A percentile compares a stretch with the other conserved stretches of the same genome.
Evolutionary conservation across 2,797 vertebrate species (phyloP).

Genomic region (Coregonus sp.): DNA sequence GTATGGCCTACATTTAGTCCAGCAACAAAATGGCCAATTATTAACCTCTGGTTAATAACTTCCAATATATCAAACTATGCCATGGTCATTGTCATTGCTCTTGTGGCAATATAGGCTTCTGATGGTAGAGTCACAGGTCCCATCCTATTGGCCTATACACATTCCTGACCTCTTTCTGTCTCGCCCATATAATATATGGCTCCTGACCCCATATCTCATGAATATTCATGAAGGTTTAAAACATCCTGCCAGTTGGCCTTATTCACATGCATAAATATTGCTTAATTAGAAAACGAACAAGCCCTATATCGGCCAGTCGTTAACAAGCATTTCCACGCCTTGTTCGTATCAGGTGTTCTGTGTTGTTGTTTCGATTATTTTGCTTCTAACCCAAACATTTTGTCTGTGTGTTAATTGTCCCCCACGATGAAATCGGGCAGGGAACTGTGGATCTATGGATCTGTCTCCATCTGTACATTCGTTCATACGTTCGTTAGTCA

Average conservation of each 20-base stretch:
- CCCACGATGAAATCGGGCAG: no score
- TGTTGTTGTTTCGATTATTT: slow-evolving; percentile 23
- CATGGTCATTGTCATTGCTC: neutral
- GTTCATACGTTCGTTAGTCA: no score
- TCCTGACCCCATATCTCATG: slow-evolving; percentile 35
- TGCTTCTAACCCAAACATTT: slow-evolving; percentile 24
- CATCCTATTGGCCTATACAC: slow-evolving; percentile 25
- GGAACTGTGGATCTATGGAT: no score
- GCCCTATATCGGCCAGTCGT: slow-evolving; percentile 42
- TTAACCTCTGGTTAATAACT: neutral
- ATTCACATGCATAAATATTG: slow-evolving; percentile 66
- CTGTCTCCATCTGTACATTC: no score
- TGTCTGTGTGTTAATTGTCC: neutral
- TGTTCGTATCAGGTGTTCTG: slow-evolving; percentile 38
- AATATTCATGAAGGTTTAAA: slow-evolving; percentile 52
- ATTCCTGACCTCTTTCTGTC: slow-evolving; percentile 58
- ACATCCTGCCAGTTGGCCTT: slow-evolving; percentile 62
- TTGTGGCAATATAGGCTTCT: slow-evolving; percentile 30
- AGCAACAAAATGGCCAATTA: neutral
- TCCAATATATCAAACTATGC: neutral
- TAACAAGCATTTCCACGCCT: slow-evolving; percentile 28
- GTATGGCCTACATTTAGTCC: neutral
- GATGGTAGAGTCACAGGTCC: slow-evolving; percentile 18
- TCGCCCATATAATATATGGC: slow-evolving; percentile 26
- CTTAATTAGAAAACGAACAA: slow-evolving; percentile 61